phyloP scores from a whole-genome alignment of 2,113 vertebrate genomes.

The Eleginops maclovinus region DNA sequence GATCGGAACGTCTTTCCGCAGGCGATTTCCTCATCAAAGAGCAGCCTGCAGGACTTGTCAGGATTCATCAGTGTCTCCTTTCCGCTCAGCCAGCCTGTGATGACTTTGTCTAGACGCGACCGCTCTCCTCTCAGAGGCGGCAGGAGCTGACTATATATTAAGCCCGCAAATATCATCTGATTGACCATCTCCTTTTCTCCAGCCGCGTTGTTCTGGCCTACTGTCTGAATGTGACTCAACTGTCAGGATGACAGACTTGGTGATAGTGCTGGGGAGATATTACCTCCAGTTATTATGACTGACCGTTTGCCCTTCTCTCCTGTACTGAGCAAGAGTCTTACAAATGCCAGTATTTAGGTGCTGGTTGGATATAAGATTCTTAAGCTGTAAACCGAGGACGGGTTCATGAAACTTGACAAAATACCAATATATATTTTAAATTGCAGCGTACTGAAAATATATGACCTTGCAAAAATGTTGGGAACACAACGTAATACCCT shows the following conservation, averaged over 20 bases:
- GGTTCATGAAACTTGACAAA: no score
- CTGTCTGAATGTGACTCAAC: conserved; percentile 24
- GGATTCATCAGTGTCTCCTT: conserved; percentile 64
- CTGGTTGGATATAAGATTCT: not conserved
- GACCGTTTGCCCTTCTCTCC: not conserved
- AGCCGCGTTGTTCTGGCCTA: conserved; percentile 21
- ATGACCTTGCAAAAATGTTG: no score
- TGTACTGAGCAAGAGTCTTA: not conserved
- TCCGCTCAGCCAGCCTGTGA: conserved; percentile 42
- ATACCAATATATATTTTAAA: no score
- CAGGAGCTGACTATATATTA: conserved; percentile 48
- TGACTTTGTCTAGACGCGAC: conserved; percentile 64
- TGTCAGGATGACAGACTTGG: conserved; percentile 40
- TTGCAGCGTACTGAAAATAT: no score
- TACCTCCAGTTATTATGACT: conserved; percentile 5
- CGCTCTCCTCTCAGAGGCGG: conserved; percentile 21
- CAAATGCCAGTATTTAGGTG: not conserved
- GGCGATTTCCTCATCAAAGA: conserved; percentile 48
- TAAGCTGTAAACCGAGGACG: not conserved
- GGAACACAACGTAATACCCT: no score
- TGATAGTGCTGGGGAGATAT: conserved; percentile 24
- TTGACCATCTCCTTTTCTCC: conserved; percentile 50
- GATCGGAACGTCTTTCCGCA: conserved; percentile 54
- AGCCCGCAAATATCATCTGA: conserved; percentile 46
- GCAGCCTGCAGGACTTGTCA: conserved; percentile 59